Conservation (phyloP, 2,888 invertebrate genomes). For the Scaptomyza reducta region DNA sequence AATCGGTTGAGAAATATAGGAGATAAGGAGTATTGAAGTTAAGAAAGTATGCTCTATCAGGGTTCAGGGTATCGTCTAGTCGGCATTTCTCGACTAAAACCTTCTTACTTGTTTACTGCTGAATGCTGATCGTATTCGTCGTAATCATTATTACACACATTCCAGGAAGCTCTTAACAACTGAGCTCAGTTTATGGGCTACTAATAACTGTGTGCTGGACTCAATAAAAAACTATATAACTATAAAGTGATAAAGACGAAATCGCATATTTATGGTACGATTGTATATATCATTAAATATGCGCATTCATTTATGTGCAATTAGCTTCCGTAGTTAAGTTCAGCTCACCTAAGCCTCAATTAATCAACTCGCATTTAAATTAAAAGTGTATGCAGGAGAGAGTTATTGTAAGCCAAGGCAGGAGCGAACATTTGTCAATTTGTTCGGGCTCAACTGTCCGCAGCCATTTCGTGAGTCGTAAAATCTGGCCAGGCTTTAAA, state of each 20-base stretch:
- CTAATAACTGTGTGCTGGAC: slow-evolving; percentile 51
- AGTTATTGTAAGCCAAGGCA: slow-evolving; percentile 26
- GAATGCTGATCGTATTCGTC: slow-evolving; percentile 11
- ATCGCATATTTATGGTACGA: slow-evolving; percentile 61
- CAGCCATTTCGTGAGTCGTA: slow-evolving; percentile 48
- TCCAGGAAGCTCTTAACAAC: slow-evolving; percentile 56
- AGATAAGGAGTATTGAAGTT: too few species aligned
- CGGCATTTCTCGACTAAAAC: too few species aligned
- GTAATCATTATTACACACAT: slow-evolving; percentile 37
- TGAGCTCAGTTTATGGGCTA: slow-evolving; percentile 50
- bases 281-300: slow-evolving; percentile 58
- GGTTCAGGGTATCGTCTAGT: too few species aligned
- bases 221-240: slow-evolving; percentile 45
- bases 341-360: slow-evolving; percentile 53
- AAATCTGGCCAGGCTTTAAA: slow-evolving; percentile 32
- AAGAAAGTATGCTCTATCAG: too few species aligned
- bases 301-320: slow-evolving; percentile 62
- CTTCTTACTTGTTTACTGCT: slow-evolving; percentile 3
- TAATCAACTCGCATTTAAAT: slow-evolving; percentile 65
- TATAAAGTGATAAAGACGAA: slow-evolving; percentile 60
- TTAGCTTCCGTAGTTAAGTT: slow-evolving; percentile 63
- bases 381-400: slow-evolving; percentile 11
- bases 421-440: slow-evolving; percentile 64
- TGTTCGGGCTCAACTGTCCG: slow-evolving; percentile 37
- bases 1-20: too few species aligned